Evolutionary conservation across 23 tunicate genomes (phyloP).

Genomic region (Corella eumyota): DNA sequence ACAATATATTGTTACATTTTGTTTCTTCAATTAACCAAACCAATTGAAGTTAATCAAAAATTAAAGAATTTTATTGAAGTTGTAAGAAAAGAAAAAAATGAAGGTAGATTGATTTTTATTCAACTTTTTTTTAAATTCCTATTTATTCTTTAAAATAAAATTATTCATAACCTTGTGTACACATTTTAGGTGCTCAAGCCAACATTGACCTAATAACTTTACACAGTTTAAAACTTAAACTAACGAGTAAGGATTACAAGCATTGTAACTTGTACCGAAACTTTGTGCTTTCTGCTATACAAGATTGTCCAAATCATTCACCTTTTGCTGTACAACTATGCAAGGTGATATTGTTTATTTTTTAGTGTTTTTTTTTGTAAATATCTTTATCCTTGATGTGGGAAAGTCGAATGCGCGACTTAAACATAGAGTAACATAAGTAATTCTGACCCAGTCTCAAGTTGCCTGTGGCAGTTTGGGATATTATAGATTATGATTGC

Average conservation of each 20-base stretch:
- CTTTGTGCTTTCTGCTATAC: constrained; percentile 19
- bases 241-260: constrained; percentile 9
- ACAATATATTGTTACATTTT: constrained; percentile 15
- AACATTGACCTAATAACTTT: constrained; percentile 9
- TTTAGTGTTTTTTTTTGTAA: neutral
- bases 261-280: constrained; percentile 22
- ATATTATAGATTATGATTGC: too few species aligned
- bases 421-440: too few species aligned
- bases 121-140: too few species aligned
- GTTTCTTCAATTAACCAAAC: constrained; percentile 4
- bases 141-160: too few species aligned
- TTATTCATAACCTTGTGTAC: neutral
- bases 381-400: neutral
- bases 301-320: constrained; percentile 28
- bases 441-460: too few species aligned
- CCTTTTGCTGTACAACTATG: constrained; percentile 20
- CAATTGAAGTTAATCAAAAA: neutral
- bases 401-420: too few species aligned
- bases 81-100: constrained; percentile 10
- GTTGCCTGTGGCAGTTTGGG: too few species aligned
- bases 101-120: constrained; percentile 7
- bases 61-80: constrained; percentile 4
- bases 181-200: constrained; percentile 22
- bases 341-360: constrained; percentile 13
- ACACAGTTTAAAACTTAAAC: constrained; percentile 11